These are phyloP conservation scores for Hemiprocne comata DNA, from an alignment of 2,113 vertebrate species.

Conservation along the genomic window DNA sequence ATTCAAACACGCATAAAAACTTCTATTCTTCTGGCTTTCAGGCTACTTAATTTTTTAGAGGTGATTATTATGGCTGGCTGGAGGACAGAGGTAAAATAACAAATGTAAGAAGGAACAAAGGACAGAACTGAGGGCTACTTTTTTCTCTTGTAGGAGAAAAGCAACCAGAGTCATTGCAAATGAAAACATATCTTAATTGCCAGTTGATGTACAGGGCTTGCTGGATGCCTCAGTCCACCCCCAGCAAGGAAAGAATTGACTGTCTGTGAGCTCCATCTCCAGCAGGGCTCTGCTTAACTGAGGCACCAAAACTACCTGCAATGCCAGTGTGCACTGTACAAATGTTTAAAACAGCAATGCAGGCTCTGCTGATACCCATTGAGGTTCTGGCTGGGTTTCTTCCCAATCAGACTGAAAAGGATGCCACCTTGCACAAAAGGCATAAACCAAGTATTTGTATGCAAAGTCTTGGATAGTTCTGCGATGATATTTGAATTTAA, in stretches of 20 bases:
- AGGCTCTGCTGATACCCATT: not conserved
- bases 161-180: not conserved
- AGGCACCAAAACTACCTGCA: not conserved
- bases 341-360: not conserved
- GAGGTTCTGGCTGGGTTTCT: not conserved
- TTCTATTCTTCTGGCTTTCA: not conserved
- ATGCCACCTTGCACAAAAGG: conserved; percentile 43
- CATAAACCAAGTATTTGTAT: conserved; percentile 56
- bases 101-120: not conserved
- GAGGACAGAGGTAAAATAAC: not conserved
- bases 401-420: conserved; percentile 20
- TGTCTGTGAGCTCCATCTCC: not conserved
- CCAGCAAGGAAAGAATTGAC: not conserved
- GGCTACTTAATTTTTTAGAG: not conserved
- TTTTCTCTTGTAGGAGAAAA: not conserved
- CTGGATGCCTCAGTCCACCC: not conserved
- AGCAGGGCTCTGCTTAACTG: not conserved
- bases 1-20: not conserved
- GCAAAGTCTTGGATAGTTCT: conserved; percentile 19
- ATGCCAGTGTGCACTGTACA: not conserved
- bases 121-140: not conserved
- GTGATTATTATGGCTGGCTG: not conserved
- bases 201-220: not conserved
- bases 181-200: not conserved
- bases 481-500: conserved; percentile 48